These are phyloP conservation scores for Hozukius guyotensis DNA, from an alignment of 2,797 vertebrate genomes.

Conservation along the genomic window DNA sequence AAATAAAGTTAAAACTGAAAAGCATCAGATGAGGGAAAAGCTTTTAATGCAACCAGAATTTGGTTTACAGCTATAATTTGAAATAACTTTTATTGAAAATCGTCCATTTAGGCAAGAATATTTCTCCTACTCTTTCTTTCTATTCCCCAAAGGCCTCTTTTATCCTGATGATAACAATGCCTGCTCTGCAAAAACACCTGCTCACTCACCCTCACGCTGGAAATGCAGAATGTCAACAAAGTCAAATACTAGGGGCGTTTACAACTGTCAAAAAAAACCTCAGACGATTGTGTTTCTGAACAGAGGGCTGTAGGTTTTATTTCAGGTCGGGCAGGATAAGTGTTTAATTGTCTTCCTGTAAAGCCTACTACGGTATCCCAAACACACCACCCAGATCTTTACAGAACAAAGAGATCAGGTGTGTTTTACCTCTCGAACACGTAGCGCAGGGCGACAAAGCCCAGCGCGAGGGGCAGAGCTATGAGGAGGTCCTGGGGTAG, in stretches of 20 bases:
- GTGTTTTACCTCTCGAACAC: slow-evolving; percentile 86
- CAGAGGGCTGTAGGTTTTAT: background rate
- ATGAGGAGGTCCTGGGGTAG: slow-evolving; percentile 84
- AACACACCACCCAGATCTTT: background rate
- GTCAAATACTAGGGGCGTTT: background rate
- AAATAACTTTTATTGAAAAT: background rate
- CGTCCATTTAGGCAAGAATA: background rate
- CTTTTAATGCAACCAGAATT: background rate
- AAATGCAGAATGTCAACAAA: background rate
- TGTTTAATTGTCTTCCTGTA: background rate
- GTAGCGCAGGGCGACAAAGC: slow-evolving; percentile 80
- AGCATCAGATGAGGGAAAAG: background rate
- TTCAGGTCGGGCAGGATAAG: background rate
- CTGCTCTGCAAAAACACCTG: slow-evolving; percentile 37
- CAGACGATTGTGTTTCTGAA: background rate
- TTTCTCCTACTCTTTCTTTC: background rate
- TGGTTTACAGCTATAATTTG: background rate
- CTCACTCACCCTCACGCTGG: slow-evolving; percentile 19
- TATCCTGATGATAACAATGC: slow-evolving; percentile 19
- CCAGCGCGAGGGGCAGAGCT: slow-evolving; percentile 83
- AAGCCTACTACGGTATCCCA: background rate
- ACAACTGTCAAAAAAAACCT: background rate
- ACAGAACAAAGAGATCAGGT: slow-evolving; percentile 3
- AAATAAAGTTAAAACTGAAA: background rate
- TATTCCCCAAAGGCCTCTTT: slow-evolving; percentile 1